Evolutionary conservation across 1,140 invertebrate genomes (phyloP), one percentile per base, ranked within the genome.

Genomic region (Protaetia brevitarsis): DNA sequence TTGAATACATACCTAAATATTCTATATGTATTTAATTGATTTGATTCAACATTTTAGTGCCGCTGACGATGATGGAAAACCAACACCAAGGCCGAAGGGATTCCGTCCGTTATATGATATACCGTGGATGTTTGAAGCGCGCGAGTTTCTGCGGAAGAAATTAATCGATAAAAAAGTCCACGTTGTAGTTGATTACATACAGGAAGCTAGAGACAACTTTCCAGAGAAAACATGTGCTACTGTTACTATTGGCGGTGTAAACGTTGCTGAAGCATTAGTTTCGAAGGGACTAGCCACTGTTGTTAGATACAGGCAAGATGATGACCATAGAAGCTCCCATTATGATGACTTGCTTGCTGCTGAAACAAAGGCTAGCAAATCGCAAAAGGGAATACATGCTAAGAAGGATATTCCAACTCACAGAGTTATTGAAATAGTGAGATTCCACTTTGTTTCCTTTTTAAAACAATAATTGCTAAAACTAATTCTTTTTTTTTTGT

Each of bases 211-310:
- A 57, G 91, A 97, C 36, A 91, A 89, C 67, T 97, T 93, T 76
- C 94, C 95, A 2, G 96, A 99, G 78, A 99, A 99, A 79, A 88
- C 86, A 23, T 98, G 96, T 77, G 97, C 94, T 73, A 98, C 96
- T 2, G 91, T 99, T 7, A 84, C 87, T 0, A 84, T 91, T 58
- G 90, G 90, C 66, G 91, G 91, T 81, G 85, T 86, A 26, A 99
- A 99, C 79, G 87, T 99, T 26, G 97, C 94, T 13, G 95, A 98
- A 80, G 92, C 93, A 8, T 82, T 99, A 74, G 90, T 99, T 0
- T 86, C 86, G 31, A 96, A 97, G 80, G 97, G 97, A 30, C 84
- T 93, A 31, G 97, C 94, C 0, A 92, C 89, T 61, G 96, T 98
- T 10, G 89, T 99, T 0, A 86, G 92, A 63, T 96, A 99, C 75